These are phyloP conservation scores for Lemur catta DNA, from an alignment of 2,797 vertebrate species.

Conservation along the genomic window DNA sequence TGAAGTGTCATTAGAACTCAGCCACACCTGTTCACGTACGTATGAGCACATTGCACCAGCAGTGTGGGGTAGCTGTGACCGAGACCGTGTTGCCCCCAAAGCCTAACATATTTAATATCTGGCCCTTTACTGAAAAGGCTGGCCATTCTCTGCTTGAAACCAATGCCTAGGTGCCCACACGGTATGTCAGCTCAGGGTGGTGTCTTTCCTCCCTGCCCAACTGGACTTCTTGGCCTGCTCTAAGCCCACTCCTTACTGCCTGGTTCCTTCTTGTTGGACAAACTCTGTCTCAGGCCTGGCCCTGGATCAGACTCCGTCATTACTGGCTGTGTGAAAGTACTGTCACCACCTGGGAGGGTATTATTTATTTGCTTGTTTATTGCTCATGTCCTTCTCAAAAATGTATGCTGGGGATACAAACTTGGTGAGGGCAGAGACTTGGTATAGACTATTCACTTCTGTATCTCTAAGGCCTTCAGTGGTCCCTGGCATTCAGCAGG, in stretches of 20 bases:
- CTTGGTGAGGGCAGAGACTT: not conserved
- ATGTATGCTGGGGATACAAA: not conserved
- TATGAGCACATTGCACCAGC: too few species aligned
- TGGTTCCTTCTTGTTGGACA: not conserved
- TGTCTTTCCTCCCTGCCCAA: not conserved
- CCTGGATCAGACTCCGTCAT: not conserved
- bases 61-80: not conserved
- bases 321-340: not conserved
- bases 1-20: not conserved
- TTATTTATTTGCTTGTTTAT: not conserved
- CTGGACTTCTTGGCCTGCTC: not conserved
- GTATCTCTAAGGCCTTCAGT: not conserved
- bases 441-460: not conserved
- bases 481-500: not conserved
- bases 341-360: too few species aligned
- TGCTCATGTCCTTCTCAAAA: not conserved
- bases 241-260: not conserved
- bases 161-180: not conserved
- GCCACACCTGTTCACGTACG: not conserved
- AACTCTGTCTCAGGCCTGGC: not conserved
- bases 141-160: not conserved
- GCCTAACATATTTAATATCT: not conserved
- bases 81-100: not conserved
- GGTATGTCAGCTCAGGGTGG: not conserved
- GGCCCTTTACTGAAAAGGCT: not conserved